phyloP scores from a whole-genome alignment of 2,888 invertebrate genomes.

The Chrysolina oricalcia region DNA sequence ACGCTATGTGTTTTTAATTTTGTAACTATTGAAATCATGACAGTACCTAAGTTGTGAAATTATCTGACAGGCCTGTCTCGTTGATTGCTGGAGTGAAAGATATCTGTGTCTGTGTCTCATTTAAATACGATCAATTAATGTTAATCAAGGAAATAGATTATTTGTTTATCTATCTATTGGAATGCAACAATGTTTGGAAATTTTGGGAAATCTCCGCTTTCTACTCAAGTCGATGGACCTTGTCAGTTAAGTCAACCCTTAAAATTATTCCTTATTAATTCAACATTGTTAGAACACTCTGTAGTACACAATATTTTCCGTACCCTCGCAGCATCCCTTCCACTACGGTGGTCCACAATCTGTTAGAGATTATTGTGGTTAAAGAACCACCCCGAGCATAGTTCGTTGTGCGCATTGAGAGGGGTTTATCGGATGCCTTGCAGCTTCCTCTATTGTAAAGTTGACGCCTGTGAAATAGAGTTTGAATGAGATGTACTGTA shows the following conservation, averaged over 20 bases:
- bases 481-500: slow-evolving; percentile 60
- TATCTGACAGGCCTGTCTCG: too few relatives aligned
- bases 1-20: too few relatives aligned
- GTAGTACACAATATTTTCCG: slow-evolving; percentile 13
- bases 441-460: slow-evolving; percentile 62
- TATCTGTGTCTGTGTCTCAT: too few relatives aligned
- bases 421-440: slow-evolving; percentile 63
- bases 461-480: slow-evolving; percentile 68
- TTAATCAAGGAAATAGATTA: too few relatives aligned
- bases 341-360: slow-evolving; percentile 47
- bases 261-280: not conserved
- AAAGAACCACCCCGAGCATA: slow-evolving; percentile 32
- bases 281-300: not conserved
- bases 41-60: too few relatives aligned
- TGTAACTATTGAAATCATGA: too few relatives aligned
- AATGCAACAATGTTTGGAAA: too few relatives aligned
- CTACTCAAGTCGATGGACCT: too few relatives aligned
- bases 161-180: too few relatives aligned
- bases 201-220: too few relatives aligned
- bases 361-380: slow-evolving; percentile 55
- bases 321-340: slow-evolving; percentile 29
- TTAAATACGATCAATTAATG: too few relatives aligned
- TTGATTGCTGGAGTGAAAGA: too few relatives aligned
- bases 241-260: not conserved
- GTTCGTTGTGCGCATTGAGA: slow-evolving; percentile 35